Base-by-base conservation (phyloP, 2,797 vertebrate species). In the Clarias platycephalus region DNA sequence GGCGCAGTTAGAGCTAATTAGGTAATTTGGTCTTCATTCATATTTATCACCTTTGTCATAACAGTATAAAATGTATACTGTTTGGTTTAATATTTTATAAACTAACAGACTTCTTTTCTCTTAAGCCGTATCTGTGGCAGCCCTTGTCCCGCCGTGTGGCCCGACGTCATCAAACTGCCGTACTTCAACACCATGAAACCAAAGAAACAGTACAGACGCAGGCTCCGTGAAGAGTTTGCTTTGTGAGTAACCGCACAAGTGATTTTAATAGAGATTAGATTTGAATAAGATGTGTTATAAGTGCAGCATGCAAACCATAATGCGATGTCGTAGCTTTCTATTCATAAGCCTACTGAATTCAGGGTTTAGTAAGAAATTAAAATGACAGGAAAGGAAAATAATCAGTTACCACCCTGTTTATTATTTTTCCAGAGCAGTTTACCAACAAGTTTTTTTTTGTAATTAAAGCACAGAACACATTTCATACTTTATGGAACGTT, bases 181-280 rank as follows among this genome's bases (percentile, higher is more conserved):
- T 99, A 99, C 94, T 99, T 99, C 94, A 98, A 99, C 95, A 99
- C 97, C 91, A 99, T 99, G 98, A 99, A 99, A 95, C 98, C 98
- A 97, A 99, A 99, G 97, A 99, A 99, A 92, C 98, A 99, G 83
- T 99, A 99, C 92, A 95, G 98, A 63, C 94, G 98, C 83, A 96
- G 98, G 82, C 92, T 99, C 91, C 94, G 98, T 89, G 98, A 99
- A 93, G 98, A 99, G 93, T 99, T 97, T 92, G 96, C 97, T 93
- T 99, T 99, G 98, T 99, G 94, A 97, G 97, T 93, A 31, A 10
- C 40, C 15, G 7, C 1, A 20, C 40, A 60, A 77, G 16, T 1
- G 53, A 26, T 18, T 53, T 74, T 82, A 71, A 44, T 20, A 28
- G 55, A 8, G 16, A 31, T 49, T 34, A 22, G 37, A 44, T 28